Percentiles rank a stretch among this genome's conserved stretches.
These are phyloP conservation scores for Lithophane semibrunnea DNA, from an alignment of 2,888 invertebrate genomes.

Conservation along the genomic window DNA sequence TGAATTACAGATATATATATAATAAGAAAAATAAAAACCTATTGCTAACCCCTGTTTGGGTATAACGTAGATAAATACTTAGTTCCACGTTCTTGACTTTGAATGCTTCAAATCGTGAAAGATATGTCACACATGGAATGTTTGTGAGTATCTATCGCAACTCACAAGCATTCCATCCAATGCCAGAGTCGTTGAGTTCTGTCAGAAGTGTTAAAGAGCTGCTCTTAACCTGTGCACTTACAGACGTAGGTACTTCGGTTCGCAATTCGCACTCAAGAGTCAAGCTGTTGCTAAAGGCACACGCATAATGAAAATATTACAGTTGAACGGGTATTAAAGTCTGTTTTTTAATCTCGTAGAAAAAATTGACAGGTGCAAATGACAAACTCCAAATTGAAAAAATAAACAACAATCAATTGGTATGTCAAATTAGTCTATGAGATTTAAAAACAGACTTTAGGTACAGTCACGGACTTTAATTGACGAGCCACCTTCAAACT, in stretches of 20 bases:
- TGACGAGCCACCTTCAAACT: too few species aligned
- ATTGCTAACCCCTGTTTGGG: background rate
- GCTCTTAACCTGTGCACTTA: conserved; percentile 25
- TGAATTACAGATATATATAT: too few species aligned
- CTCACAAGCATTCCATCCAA: conserved; percentile 3
- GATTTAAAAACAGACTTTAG: too few species aligned
- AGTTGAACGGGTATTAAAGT: background rate
- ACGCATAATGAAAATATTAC: conserved; percentile 16
- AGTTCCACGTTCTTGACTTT: background rate
- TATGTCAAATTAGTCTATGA: too few species aligned
- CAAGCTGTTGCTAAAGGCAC: conserved; percentile 14
- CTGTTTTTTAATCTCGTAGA: too few species aligned
- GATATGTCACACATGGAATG: background rate
- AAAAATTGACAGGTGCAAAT: too few species aligned
- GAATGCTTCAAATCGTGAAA: background rate
- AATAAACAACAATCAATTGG: too few species aligned
- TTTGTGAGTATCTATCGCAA: conserved; percentile 14
- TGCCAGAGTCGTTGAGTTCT: conserved; percentile 15
- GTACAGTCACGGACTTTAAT: too few species aligned
- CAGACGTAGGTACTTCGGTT: conserved; percentile 11
- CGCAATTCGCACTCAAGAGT: conserved; percentile 13
- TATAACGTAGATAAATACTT: background rate
- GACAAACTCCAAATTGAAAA: too few species aligned
- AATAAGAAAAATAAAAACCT: background rate
- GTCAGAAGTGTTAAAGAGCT: conserved; percentile 44